These are phyloP conservation scores for Ostrea edulis DNA, from an alignment of 1,140 invertebrate species.

Conservation along the genomic window DNA sequence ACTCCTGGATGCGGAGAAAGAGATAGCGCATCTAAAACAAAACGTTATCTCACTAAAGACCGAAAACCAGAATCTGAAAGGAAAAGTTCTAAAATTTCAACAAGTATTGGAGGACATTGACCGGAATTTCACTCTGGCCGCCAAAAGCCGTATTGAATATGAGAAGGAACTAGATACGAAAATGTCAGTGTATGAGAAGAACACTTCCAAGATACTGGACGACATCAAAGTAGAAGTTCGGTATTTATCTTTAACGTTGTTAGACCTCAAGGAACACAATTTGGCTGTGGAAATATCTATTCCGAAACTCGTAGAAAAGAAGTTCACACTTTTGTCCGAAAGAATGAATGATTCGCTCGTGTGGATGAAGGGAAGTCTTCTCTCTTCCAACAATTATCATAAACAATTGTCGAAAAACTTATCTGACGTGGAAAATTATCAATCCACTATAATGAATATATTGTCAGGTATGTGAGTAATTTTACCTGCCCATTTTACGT, in stretches of 20 bases:
- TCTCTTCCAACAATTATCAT: neutral
- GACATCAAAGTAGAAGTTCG: neutral
- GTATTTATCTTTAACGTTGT: neutral
- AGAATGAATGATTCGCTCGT: neutral
- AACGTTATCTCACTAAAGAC: too few species aligned
- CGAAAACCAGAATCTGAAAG: too few species aligned
- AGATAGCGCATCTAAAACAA: neutral
- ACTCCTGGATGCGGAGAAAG: neutral
- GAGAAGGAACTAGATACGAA: neutral
- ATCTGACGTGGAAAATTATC: neutral
- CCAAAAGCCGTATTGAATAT: neutral
- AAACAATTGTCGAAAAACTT: neutral
- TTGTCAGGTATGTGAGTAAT: neutral
- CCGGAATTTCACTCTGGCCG: neutral
- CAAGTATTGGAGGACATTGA: neutral
- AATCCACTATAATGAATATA: neutral
- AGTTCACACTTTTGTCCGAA: neutral
- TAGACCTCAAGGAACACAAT: neutral
- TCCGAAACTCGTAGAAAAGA: neutral
- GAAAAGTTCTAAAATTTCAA: neutral
- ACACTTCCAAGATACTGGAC: neutral
- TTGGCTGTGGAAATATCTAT: neutral
- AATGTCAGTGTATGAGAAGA: neutral
- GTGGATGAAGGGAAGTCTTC: neutral
- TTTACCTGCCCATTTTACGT: neutral